phyloP scores from a whole-genome alignment of 2,888 invertebrate species.

The Eremobia ochroleuca region DNA sequence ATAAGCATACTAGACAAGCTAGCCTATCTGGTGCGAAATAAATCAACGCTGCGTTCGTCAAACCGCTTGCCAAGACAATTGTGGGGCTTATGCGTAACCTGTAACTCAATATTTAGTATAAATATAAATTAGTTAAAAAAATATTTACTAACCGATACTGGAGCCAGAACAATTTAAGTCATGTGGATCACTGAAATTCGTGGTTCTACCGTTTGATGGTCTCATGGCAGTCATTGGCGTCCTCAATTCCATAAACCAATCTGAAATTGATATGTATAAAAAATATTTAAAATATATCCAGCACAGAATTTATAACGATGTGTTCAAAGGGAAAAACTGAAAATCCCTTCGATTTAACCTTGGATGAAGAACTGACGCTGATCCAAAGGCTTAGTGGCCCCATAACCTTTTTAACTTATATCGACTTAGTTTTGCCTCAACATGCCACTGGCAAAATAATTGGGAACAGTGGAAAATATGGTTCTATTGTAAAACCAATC shows the following conservation, averaged over 20 bases:
- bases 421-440: neutral
- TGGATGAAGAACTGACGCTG: neutral
- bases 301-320: neutral
- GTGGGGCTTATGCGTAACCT: neutral
- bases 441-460: neutral
- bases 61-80: neutral
- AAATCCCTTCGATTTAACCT: neutral
- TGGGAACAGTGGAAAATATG: neutral
- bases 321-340: neutral
- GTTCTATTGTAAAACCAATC: neutral
- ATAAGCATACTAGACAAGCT: neutral
- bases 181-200: conserved; percentile 10
- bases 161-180: conserved; percentile 12
- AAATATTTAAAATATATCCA: neutral
- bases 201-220: conserved; percentile 57
- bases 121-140: neutral
- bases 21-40: neutral
- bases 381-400: neutral
- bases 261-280: conserved; percentile 59
- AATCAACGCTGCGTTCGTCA: neutral
- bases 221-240: conserved; percentile 68
- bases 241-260: conserved; percentile 74
- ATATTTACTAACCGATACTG: conserved; percentile 42
- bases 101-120: neutral
- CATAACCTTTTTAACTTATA: conserved; percentile 4